Evolutionary conservation across 2,113 vertebrate species (phyloP).

Genomic region (Syrrhaptes paradoxus): DNA sequence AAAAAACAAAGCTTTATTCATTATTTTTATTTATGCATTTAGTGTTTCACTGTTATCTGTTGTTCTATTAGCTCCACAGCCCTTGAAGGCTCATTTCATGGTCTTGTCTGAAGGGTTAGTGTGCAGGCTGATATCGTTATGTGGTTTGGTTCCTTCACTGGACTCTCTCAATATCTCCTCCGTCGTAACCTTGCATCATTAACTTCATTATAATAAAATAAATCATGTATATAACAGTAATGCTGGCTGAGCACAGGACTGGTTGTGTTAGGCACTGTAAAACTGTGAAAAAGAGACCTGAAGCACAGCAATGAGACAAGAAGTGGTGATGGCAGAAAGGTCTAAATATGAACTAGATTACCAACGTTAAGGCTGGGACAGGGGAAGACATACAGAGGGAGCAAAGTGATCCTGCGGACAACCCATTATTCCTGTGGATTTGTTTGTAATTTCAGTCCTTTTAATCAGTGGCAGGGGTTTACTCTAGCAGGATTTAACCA

Average conservation of each 20-base stretch:
- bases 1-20: background rate
- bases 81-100: background rate
- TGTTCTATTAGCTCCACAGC: background rate
- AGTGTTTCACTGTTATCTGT: background rate
- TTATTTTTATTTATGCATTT: background rate
- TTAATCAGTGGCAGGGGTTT: background rate
- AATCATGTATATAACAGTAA: background rate
- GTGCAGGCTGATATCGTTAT: background rate
- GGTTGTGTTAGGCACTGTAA: background rate
- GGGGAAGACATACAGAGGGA: background rate
- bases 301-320: background rate
- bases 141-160: background rate
- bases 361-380: background rate
- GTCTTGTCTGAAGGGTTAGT: background rate
- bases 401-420: background rate
- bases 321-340: background rate
- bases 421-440: fast-evolving
- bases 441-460: background rate
- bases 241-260: background rate
- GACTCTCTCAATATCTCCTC: background rate
- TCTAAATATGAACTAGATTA: background rate
- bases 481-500: background rate
- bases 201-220: background rate
- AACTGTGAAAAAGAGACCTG: background rate
- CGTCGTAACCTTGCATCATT: background rate